phyloP scores from a whole-genome alignment of 1,140 invertebrate genomes.

The Cotesia typhae region DNA sequence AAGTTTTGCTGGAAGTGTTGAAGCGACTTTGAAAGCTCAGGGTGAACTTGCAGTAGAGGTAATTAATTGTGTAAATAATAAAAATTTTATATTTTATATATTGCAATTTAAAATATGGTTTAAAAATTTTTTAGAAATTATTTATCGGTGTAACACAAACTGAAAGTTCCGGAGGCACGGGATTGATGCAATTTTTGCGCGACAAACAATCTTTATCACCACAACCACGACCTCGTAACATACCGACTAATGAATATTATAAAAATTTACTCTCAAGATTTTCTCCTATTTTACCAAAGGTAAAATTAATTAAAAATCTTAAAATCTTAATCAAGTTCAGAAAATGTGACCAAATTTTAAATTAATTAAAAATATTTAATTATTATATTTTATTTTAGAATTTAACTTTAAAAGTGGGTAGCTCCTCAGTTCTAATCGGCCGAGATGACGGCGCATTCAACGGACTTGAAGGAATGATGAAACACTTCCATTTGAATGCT shows the following conservation, averaged over 20 bases:
- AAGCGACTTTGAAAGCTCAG: constrained; percentile 78
- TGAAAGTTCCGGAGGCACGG: constrained; percentile 65
- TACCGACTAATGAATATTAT: constrained; percentile 42
- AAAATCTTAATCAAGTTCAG: background rate
- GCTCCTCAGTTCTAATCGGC: constrained; percentile 73
- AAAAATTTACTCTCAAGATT: constrained; percentile 55
- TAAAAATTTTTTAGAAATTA: constrained; percentile 72
- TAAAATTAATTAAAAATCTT: constrained; percentile 48
- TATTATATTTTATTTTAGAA: constrained; percentile 65
- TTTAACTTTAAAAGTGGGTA: constrained; percentile 75
- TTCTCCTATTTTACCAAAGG: constrained; percentile 80
- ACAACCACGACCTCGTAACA: constrained; percentile 44
- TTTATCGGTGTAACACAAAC: constrained; percentile 76
- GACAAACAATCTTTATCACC: constrained; percentile 57
- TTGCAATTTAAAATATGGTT: constrained; percentile 44
- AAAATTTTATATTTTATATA: constrained; percentile 1
- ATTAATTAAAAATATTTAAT: too few species aligned
- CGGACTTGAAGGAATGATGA: constrained; percentile 61
- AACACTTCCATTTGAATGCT: constrained; percentile 66
- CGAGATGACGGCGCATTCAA: constrained; percentile 69
- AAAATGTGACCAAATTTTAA: too few species aligned
- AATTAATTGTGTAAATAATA: constrained; percentile 21
- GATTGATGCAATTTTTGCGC: constrained; percentile 59
- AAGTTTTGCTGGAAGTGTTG: constrained; percentile 76
- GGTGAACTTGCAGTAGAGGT: constrained; percentile 82